Base-by-base conservation (phyloP, 2,888 invertebrate genomes). In the Macrophya alboannulata region DNA sequence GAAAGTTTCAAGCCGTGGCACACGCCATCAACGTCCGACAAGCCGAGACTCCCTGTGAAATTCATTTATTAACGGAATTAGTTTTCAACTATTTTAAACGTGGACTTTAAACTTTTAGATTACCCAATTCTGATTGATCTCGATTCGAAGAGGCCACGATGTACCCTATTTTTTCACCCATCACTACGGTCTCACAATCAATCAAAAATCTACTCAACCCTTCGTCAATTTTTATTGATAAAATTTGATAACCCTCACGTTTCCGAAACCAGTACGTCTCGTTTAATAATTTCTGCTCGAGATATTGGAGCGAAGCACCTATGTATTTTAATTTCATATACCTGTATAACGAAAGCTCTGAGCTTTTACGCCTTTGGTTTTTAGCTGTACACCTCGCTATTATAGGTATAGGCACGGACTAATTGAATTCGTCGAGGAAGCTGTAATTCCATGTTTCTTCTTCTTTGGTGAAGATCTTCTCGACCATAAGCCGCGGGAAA, bases 31-130 rank as follows among this genome's bases (percentile, higher is more conserved):
- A 6, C 40, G 9, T 77, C 55, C 77, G 55, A 51, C 51, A 17
- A 51, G 77, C 81, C 81, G 31, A 59, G 62, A 55, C 31, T 62
- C 59, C 17, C 62, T 37, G 15, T 25, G 62, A 55, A 81, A 81
- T 81, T 81, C 81, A 81, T 81, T 81, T 81, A 25, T 81, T 48
- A 62, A 55, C 72, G 37, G 68, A 71, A 72, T 65, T 83, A 85
- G 77, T 87, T 86, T 72, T 37, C 37, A 76, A 87, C 86, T 83
- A 85, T 82, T 86, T 87, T 85, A 85, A 88, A 65, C 81, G 86
- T 87, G 88, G 88, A 86, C 87, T 83, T 85, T 51, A 87, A 89
- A 88, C 87, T 88, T 87, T 88, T 86, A 88, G 86, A 89, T 88
- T 89, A 87, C 86, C 86, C 85, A 86, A 87, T 88, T 55, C 86